Conservation (phyloP, 2,888 invertebrate species). For the Cheilosia soror region DNA sequence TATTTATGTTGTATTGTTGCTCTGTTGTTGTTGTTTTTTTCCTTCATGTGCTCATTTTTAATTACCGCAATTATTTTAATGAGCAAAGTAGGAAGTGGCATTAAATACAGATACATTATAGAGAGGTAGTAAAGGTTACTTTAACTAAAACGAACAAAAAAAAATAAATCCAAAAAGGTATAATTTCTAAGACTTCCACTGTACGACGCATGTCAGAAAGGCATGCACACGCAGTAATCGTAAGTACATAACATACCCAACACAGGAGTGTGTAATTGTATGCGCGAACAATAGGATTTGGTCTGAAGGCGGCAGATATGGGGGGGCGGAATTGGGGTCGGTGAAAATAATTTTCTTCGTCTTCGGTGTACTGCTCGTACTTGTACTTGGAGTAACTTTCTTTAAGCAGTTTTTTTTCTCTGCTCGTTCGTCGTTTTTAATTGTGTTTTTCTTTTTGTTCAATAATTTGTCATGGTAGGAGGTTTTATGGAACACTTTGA, state of each 20-base stretch:
- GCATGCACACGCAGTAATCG: conserved; percentile 62
- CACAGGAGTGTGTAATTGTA: background rate
- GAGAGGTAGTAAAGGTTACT: conserved; percentile 46
- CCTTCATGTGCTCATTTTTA: conserved; percentile 60
- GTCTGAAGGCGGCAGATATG: background rate
- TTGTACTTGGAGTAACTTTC: conserved; percentile 71
- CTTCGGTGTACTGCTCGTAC: conserved; percentile 14
- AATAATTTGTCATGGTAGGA: conserved; percentile 68
- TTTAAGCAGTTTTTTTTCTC: conserved; percentile 48
- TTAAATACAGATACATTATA: conserved; percentile 34
- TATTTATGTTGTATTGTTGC: conserved; percentile 3
- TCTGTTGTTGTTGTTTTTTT: conserved; percentile 26
- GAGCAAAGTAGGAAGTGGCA: conserved; percentile 65
- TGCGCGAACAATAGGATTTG: conserved; percentile 62
- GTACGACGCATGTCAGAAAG: conserved; percentile 64
- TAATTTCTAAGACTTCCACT: conserved; percentile 61
- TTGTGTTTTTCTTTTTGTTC: conserved; percentile 46
- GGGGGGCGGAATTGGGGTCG: conserved; percentile 67
- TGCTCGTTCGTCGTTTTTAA: conserved; percentile 6
- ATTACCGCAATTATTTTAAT: conserved; percentile 70
- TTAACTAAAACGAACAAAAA: conserved; percentile 4
- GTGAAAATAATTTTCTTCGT: conserved; percentile 68
- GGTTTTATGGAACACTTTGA: conserved; percentile 66
- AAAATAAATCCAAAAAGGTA: conserved; percentile 4
- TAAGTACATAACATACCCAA: conserved; percentile 17